Conservation (phyloP, 2,113 vertebrate species). For the Cyprinodon variegatus region DNA sequence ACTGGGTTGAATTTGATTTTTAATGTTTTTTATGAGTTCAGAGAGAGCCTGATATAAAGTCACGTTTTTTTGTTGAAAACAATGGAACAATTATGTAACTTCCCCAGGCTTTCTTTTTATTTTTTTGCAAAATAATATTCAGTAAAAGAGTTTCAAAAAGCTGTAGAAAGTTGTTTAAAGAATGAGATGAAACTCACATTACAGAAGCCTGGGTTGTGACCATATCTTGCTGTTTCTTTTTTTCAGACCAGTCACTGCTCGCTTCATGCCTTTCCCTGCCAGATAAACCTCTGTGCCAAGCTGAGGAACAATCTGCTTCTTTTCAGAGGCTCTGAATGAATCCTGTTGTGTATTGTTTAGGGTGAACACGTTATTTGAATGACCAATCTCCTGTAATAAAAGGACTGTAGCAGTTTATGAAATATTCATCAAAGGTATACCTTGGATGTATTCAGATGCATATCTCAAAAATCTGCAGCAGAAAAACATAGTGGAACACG, state of each 20-base stretch:
- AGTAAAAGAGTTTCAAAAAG: neutral
- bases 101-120: too few relatives aligned
- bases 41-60: too few relatives aligned
- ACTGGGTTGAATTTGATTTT: too few relatives aligned
- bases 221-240: conserved; percentile 8
- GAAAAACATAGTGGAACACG: conserved; percentile 62
- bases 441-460: conserved; percentile 59
- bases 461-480: conserved; percentile 67
- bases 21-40: too few relatives aligned
- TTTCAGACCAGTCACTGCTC: conserved; percentile 35
- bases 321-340: conserved; percentile 62
- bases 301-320: conserved; percentile 60
- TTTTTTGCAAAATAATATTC: neutral
- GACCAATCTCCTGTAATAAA: conserved; percentile 74
- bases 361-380: conserved; percentile 70
- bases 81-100: too few relatives aligned
- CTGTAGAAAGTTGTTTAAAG: neutral
- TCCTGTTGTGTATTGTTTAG: conserved; percentile 71
- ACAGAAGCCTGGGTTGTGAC: conserved; percentile 32
- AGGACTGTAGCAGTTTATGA: conserved; percentile 69
- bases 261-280: conserved; percentile 45
- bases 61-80: too few relatives aligned
- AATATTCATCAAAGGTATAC: conserved; percentile 78
- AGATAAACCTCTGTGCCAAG: conserved; percentile 42
- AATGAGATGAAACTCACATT: conserved; percentile 46